Evolutionary conservation across 2,113 vertebrate species (phyloP).

Genomic region (Chelonoidis abingdonii): DNA sequence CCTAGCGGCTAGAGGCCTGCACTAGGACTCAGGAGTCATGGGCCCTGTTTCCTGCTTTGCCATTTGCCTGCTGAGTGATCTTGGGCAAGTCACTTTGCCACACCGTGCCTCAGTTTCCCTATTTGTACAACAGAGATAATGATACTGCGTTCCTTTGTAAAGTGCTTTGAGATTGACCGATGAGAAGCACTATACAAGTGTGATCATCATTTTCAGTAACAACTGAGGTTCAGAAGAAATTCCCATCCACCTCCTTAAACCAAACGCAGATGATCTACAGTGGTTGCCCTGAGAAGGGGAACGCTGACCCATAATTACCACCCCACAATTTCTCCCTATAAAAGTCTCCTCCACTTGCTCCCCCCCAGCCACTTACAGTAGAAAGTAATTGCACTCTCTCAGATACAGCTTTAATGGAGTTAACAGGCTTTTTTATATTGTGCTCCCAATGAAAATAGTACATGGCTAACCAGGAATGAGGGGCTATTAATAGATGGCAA

Average conservation of each 20-base stretch:
- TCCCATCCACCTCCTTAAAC: neutral
- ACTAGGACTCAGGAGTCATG: neutral
- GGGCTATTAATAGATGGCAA: neutral
- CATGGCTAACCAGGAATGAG: neutral
- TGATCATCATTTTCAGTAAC: neutral
- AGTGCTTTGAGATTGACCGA: neutral
- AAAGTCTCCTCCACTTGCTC: no score
- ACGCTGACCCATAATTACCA: neutral
- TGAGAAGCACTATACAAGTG: neutral
- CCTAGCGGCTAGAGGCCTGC: neutral
- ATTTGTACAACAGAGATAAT: neutral
- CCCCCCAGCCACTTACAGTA: neutral
- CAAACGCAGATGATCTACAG: neutral
- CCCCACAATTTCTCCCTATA: neutral
- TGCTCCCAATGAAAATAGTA: neutral
- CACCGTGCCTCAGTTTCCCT: neutral
- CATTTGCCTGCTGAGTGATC: neutral
- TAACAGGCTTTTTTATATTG: neutral
- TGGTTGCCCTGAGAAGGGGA: neutral
- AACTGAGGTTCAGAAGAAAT: neutral
- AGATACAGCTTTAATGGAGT: neutral
- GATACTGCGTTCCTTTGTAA: neutral
- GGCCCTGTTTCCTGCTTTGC: neutral
- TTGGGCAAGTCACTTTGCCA: neutral
- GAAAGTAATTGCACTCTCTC: neutral